phyloP scores from a whole-genome alignment of 2,113 vertebrate genomes.

The Pontoporia blainvillei region DNA sequence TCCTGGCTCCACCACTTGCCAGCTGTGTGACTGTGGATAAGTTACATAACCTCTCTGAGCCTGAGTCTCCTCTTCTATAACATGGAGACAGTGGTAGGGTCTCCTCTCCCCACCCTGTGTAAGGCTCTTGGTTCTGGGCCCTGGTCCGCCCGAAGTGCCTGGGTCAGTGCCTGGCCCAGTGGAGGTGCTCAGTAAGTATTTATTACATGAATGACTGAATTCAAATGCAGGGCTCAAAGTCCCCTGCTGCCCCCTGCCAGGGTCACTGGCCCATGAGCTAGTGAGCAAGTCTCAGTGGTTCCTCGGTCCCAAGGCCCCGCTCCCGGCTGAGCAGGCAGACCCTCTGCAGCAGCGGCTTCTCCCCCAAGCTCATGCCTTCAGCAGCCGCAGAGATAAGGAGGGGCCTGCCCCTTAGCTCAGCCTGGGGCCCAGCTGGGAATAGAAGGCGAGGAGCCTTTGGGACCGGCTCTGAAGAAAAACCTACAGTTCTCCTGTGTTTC shows the following conservation, averaged over 20 bases:
- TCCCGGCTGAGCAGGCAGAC: neutral
- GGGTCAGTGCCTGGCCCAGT: neutral
- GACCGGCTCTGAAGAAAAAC: neutral
- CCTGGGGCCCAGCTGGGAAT: neutral
- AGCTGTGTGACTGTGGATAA: neutral
- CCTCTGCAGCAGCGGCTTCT: neutral
- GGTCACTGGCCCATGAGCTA: neutral
- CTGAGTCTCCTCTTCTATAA: neutral
- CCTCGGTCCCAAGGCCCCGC: accelerated
- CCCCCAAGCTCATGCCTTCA: neutral
- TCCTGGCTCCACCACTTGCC: neutral
- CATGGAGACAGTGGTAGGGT: neutral
- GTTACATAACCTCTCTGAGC: neutral
- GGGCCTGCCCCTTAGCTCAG: neutral
- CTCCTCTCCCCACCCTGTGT: neutral
- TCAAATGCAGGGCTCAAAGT: neutral
- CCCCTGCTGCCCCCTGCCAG: neutral
- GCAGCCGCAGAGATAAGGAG: neutral
- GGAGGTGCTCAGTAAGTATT: neutral
- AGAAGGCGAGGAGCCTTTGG: neutral
- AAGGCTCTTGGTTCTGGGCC: neutral
- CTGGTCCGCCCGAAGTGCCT: neutral
- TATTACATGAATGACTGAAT: neutral
- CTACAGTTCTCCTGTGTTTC: neutral
- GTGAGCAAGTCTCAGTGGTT: neutral